Base-by-base conservation (phyloP, 2,113 vertebrate genomes). In the Oostethus manadensis region DNA sequence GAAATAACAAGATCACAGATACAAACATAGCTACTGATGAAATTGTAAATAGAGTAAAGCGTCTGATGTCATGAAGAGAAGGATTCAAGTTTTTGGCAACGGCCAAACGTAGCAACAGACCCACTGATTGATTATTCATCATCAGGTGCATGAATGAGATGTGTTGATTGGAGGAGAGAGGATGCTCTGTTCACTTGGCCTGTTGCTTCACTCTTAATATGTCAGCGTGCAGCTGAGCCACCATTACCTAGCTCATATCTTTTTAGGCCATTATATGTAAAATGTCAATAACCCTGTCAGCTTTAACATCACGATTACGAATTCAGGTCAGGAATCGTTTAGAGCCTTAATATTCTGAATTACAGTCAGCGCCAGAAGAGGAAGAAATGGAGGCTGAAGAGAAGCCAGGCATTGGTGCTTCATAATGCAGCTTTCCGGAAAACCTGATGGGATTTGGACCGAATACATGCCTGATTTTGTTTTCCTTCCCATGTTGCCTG, bases 41-140 rank as follows among this genome's bases (percentile, higher is more conserved):
- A 84, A 82, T 76, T 75, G 73, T 84, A 83, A 88, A 85, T 75
- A 76, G 78, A 86, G 71, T 85, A 87, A 87, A 86, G 78, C 82
- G 76, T 60, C 71, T 78, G 72, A 79, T 71, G 77, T 81, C 84
- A 56, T 45, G 64, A 68, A 78, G 81, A 60, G 68, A 68, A 56
- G 62, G 61, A 60, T 71, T 74, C 65, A 68, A 77, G 57, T 70
- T 51, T 49, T 67, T 85, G 82, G 82, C 79, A 78, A 17, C 0
- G 17, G n/a, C 50, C 26, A 21, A 71, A 56, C 64, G 58, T 58
- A 56, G 76, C 69, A 82, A 79, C 84, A 83, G 79, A 85, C 83
- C 81, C 69, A 58, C 59, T 44, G 55, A 81, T 76, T 82, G 84
- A 85, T 76, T 70, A 84, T 80, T 81, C 79, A 70, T 67, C 58